These are phyloP conservation scores for Sesamia nonagrioides DNA, from an alignment of 1,140 invertebrate species.

Conservation along the genomic window DNA sequence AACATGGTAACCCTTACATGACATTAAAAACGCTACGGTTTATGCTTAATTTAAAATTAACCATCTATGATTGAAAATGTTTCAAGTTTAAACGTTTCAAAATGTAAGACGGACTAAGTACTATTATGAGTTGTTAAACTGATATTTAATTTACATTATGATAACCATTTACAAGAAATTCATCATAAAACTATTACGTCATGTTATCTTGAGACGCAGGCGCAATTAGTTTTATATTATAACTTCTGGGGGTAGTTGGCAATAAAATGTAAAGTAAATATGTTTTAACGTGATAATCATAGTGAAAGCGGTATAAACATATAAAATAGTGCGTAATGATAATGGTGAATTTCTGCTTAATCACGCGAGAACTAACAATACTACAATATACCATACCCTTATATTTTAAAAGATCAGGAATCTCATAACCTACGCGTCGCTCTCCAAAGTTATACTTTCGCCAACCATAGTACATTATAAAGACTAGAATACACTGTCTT, in stretches of 20 bases:
- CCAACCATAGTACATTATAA: conserved; percentile 5
- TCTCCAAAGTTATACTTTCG: conserved; percentile 12
- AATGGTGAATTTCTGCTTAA: conserved; percentile 21
- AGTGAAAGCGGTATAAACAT: conserved; percentile 49
- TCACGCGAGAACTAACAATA: conserved; percentile 39
- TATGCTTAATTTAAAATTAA: conserved; percentile 45
- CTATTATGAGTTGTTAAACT: conserved; percentile 25
- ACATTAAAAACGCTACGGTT: conserved; percentile 49
- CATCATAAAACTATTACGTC: background rate
- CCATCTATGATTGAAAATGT: conserved; percentile 42
- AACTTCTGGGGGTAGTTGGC: background rate
- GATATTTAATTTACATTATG: conserved; percentile 37
- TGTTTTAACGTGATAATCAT: conserved; percentile 9
- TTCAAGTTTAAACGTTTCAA: conserved; percentile 37
- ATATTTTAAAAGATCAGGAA: conserved; percentile 31
- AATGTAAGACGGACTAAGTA: conserved; percentile 46
- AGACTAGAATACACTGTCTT: conserved; percentile 30
- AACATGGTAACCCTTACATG: conserved; percentile 47
- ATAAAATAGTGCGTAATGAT: conserved; percentile 48
- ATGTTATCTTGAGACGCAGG: background rate
- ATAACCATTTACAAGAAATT: background rate
- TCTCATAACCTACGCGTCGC: background rate
- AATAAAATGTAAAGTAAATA: conserved; percentile 31
- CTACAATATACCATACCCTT: conserved; percentile 6
- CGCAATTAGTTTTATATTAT: background rate